Base-by-base conservation (phyloP, 2,113 vertebrate genomes). In the Callocephalon fimbriatum region DNA sequence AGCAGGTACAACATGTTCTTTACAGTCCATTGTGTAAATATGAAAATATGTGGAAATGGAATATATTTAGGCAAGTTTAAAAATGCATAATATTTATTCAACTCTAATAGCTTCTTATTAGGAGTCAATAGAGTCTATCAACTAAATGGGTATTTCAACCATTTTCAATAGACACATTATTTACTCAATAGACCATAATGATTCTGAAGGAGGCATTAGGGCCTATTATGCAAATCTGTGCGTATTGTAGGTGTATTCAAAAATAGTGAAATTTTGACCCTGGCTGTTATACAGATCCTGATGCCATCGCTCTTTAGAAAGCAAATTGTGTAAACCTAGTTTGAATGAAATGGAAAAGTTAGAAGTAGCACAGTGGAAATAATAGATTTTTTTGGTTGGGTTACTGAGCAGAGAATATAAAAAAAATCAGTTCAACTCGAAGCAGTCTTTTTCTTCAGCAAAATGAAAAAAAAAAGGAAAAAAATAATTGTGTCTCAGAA, bases 171-270 rank as follows among this genome's bases (percentile, higher is more conserved):
- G 92, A 83, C 82, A 85, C 72, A 92, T 96, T 94, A 95, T 98
- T 97, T 97, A 93, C 88, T 96, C 94, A 97, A 94, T 94, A 97
- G 96, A 95, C 94, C 87, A 92, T 96, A 97, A 96, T 96, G 93
- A 95, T 87, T 95, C 87, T 94, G 89, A 97, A 97, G 93, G 74
- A 96, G 94, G 73, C 95, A 96, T 97, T 97, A 97, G 88, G 95
- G 80, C 66, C 94, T 95, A 96, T 97, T 97, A 97, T 97, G 97
- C 87, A 97, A 96, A 95, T 97, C 45, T 92, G 5, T 82, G 7
- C 94, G 80, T 79, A 90, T 94, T 93, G 91, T 95, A 95, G 86
- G 91, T 97, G 75, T 91, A 94, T 92, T 95, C 63, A 94, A 92
- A 97, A 93, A 81, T 37, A 87, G 88, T 71, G 66, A 88, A 92